Conservation (phyloP, 37 sponge, comb jelly and placozoan species). For the Lycopodina hypogea region DNA sequence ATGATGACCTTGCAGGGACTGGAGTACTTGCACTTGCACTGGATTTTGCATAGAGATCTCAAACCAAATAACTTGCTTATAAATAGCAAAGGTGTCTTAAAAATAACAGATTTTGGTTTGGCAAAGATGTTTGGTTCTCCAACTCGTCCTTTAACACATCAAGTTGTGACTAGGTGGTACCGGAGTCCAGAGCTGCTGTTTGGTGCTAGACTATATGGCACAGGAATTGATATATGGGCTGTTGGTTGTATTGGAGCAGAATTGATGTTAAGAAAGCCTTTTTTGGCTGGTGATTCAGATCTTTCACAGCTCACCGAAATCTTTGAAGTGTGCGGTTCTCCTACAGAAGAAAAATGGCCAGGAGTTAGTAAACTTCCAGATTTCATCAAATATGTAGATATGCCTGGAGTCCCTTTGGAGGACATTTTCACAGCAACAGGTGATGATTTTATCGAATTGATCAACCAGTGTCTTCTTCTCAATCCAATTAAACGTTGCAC, state of each 20-base stretch:
- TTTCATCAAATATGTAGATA: slow-evolving; percentile 76
- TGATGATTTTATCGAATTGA: slow-evolving; percentile 74
- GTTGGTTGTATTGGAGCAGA: slow-evolving; percentile 96
- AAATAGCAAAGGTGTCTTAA: slow-evolving; percentile 79
- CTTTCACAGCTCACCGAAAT: slow-evolving; percentile 87
- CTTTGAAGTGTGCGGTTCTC: slow-evolving; percentile 91
- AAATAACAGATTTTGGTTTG: slow-evolving; percentile 97
- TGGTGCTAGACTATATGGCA: slow-evolving; percentile 93
- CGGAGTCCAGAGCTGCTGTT: slow-evolving; percentile 93
- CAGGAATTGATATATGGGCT: slow-evolving; percentile 97
- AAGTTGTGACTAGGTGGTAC: slow-evolving; percentile 99
- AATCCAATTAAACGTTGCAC: slow-evolving; percentile 72
- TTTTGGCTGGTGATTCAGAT: slow-evolving; percentile 92
- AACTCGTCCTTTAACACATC: slow-evolving; percentile 80
- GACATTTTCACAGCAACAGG: slow-evolving; percentile 91
- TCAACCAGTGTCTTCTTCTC: slow-evolving; percentile 63
- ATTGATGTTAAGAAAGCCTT: slow-evolving; percentile 83
- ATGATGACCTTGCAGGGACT: slow-evolving; percentile 95
- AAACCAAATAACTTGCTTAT: slow-evolving; percentile 97
- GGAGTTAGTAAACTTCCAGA: slow-evolving; percentile 83
- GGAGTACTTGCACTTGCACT: slow-evolving; percentile 92
- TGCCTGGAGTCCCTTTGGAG: slow-evolving; percentile 64
- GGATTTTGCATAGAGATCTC: slow-evolving; percentile 94
- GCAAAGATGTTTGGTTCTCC: slow-evolving; percentile 96
- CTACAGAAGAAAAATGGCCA: slow-evolving; percentile 87